These are phyloP conservation scores for Bradypodion pumilum DNA, from an alignment of 2,797 vertebrate species.

Conservation along the genomic window DNA sequence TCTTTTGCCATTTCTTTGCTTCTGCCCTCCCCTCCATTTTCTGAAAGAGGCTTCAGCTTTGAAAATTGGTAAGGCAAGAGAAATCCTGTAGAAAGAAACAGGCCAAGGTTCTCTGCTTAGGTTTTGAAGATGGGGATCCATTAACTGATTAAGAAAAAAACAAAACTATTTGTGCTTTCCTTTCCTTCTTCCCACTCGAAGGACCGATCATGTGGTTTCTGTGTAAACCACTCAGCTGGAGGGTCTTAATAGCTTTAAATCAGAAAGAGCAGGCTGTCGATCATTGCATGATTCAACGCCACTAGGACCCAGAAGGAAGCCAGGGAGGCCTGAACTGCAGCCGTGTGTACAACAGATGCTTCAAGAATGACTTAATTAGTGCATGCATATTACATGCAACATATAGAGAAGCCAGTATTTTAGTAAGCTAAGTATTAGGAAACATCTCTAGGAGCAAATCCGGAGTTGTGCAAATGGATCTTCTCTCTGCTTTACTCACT, in stretches of 20 bases:
- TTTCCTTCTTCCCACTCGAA: too few species aligned
- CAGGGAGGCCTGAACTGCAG: not conserved
- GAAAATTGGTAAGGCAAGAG: not conserved
- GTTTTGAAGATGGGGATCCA: not conserved
- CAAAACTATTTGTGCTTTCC: not conserved
- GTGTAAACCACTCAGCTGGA: not conserved
- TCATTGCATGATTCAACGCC: not conserved
- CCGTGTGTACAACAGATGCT: not conserved
- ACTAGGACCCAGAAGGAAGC: too few species aligned
- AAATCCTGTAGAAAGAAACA: not conserved
- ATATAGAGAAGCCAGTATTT: not conserved
- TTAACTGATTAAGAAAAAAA: not conserved
- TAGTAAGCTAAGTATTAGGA: too few species aligned
- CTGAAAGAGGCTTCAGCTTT: not conserved
- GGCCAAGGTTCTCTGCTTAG: not conserved
- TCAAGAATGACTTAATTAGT: not conserved
- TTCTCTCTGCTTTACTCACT: not conserved
- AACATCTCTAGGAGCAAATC: not conserved
- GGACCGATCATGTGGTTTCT: not conserved
- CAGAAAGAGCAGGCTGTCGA: not conserved
- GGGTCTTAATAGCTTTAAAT: not conserved
- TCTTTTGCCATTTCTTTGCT: not conserved
- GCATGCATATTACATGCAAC: not conserved
- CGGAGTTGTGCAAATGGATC: rapidly evolving
- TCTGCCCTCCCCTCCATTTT: not conserved